A percentile compares a stretch with the other conserved stretches of the same genome.
Conservation (phyloP, 2,888 invertebrate species). For the Ethmia dodecea region DNA sequence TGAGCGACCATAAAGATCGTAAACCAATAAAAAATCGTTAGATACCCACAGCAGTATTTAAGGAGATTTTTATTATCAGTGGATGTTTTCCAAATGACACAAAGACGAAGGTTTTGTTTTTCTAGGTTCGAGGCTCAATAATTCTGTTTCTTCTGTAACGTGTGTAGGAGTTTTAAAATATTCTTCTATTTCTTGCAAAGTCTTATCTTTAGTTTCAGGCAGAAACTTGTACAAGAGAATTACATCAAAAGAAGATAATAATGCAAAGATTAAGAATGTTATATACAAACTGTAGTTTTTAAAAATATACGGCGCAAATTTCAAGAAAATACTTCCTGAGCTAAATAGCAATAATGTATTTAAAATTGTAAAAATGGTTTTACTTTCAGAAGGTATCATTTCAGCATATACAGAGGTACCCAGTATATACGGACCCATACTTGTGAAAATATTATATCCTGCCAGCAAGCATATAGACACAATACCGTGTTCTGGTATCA, state of each 20-base stretch:
- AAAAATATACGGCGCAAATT: slow-evolving; percentile 29
- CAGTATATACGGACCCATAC: slow-evolving; percentile 14
- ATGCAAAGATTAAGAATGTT: slow-evolving; percentile 27
- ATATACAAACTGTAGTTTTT: slow-evolving; percentile 26
- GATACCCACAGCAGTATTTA: neutral
- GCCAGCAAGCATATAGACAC: slow-evolving; percentile 21
- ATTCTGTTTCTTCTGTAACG: slow-evolving; percentile 13
- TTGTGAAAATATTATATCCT: slow-evolving; percentile 6
- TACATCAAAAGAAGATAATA: slow-evolving; percentile 16
- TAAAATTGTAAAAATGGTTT: slow-evolving; percentile 6
- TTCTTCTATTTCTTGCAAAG: slow-evolving; percentile 33
- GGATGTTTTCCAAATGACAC: neutral
- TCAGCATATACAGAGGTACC: slow-evolving; percentile 9
- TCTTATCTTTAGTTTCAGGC: slow-evolving; percentile 44
- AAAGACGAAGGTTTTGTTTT: neutral
- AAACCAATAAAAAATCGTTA: neutral
- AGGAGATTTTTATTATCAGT: neutral
- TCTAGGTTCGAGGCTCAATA: neutral
- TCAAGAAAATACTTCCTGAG: slow-evolving; percentile 22
- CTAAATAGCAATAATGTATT: neutral
- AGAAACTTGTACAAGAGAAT: slow-evolving; percentile 29
- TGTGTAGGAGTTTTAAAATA: neutral
- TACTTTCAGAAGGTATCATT: slow-evolving; percentile 14
- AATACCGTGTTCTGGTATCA: slow-evolving; percentile 18
- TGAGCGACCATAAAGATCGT: neutral